These are phyloP conservation scores for Rhagonycha fulva DNA, from an alignment of 2,888 invertebrate genomes.

Conservation along the genomic window DNA sequence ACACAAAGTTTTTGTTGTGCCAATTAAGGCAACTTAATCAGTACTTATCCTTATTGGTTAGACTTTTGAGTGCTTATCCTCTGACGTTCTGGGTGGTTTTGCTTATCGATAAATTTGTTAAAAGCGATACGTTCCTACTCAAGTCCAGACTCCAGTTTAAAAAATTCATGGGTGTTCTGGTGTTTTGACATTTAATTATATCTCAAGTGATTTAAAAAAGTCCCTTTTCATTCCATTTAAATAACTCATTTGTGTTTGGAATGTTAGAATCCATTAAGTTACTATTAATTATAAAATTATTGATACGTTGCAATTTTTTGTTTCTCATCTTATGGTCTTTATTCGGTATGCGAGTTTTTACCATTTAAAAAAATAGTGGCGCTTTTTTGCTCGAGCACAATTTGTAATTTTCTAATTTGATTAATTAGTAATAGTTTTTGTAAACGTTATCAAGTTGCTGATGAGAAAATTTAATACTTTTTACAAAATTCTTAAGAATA, in stretches of 20 bases:
- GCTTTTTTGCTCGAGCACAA: too few relatives aligned
- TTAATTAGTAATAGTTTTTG: too few relatives aligned
- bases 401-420: too few relatives aligned
- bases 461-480: too few relatives aligned
- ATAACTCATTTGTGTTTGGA: neutral
- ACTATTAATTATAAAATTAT: neutral
- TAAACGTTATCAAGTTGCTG: too few relatives aligned
- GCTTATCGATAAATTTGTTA: neutral
- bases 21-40: conserved; percentile 4
- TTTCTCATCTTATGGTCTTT: neutral
- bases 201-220: conserved; percentile 1
- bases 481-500: too few relatives aligned
- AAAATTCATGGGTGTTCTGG: neutral
- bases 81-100: conserved; percentile 8
- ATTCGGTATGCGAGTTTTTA: neutral
- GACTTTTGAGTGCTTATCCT: neutral
- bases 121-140: conserved; percentile 1
- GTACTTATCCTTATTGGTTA: neutral
- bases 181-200: conserved; percentile 5
- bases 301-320: neutral
- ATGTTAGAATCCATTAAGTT: neutral
- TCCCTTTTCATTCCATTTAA: neutral
- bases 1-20: conserved; percentile 4
- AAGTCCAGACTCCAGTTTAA: neutral
- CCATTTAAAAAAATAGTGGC: too few relatives aligned